A percentile compares a stretch with the other conserved stretches of the same genome.
These are phyloP conservation scores for Ciona savignyi DNA, from an alignment of 23 tunicate genomes.

Conservation along the genomic window DNA sequence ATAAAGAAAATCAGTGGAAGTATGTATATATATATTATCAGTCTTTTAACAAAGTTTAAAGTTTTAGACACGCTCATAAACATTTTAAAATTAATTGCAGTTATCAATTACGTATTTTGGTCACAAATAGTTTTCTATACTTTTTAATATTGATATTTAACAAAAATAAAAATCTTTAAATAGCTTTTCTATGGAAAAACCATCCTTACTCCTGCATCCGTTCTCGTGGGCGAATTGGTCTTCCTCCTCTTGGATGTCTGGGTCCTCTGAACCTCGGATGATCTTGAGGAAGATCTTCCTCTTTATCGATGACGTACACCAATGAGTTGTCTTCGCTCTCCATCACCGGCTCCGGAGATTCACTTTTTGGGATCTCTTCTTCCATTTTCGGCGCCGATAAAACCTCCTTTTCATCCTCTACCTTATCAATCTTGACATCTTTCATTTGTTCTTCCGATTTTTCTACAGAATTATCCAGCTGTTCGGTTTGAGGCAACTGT, in stretches of 20 bases:
- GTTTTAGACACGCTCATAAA: too few relatives aligned
- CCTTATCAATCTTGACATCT: slow-evolving; percentile 2
- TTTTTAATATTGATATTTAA: too few relatives aligned
- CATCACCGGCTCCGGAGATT: neutral
- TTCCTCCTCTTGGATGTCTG: neutral
- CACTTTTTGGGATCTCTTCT: neutral
- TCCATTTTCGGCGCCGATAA: neutral
- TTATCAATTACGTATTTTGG: too few relatives aligned
- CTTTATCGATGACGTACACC: slow-evolving; percentile 42
- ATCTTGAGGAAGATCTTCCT: slow-evolving; percentile 11
- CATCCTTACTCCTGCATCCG: neutral
- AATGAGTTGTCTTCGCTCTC: slow-evolving; percentile 2
- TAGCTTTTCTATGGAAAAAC: neutral
- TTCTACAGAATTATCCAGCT: neutral
- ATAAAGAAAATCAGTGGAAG: too few relatives aligned
- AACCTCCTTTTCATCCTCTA: neutral
- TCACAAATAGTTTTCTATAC: too few relatives aligned
- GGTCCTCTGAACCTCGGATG: slow-evolving; percentile 1
- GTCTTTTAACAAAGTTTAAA: too few relatives aligned
- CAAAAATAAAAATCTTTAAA: too few relatives aligned
- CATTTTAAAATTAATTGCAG: too few relatives aligned
- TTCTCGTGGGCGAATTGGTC: neutral
- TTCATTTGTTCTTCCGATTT: neutral
- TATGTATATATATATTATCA: too few relatives aligned
- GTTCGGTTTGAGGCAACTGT: neutral